Evolutionary conservation across 2,888 invertebrate species (phyloP).

Genomic region (Hypena proboscidalis): DNA sequence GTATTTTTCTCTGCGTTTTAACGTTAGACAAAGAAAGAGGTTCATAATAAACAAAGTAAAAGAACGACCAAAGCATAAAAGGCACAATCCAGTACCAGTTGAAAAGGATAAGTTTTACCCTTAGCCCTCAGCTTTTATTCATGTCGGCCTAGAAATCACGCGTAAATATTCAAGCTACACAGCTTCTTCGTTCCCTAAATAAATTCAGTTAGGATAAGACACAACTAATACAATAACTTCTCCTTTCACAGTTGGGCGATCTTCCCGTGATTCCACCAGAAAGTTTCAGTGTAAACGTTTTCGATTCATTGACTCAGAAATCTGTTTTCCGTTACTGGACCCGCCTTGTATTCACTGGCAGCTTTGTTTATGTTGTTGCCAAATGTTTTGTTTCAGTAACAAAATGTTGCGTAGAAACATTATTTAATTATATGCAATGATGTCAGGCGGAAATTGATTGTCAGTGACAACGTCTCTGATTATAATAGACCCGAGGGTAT

Average conservation of each 20-base stretch:
- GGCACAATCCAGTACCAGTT: no score
- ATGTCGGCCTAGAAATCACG: constrained; percentile 1
- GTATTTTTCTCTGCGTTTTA: no score
- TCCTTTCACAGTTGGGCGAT: constrained; percentile 67
- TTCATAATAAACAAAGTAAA: no score
- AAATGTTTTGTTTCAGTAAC: constrained; percentile 29
- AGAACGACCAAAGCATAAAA: no score
- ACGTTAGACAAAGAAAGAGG: no score
- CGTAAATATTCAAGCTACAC: constrained; percentile 16
- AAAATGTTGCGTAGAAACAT: constrained; percentile 23
- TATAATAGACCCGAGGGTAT: constrained; percentile 12
- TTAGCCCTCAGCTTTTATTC: constrained; percentile 1
- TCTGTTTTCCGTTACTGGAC: constrained; percentile 67
- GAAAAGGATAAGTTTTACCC: no score
- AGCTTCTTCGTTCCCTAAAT: constrained; percentile 24
- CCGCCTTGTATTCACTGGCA: constrained; percentile 41
- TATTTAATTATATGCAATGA: constrained; percentile 29
- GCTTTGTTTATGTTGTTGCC: constrained; percentile 41
- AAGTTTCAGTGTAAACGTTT: constrained; percentile 65
- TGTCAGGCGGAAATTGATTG: constrained; percentile 20
- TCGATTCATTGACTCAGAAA: constrained; percentile 76
- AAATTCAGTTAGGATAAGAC: constrained; percentile 52
- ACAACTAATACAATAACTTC: constrained; percentile 62
- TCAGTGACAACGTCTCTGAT: constrained; percentile 13
- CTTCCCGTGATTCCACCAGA: constrained; percentile 63